Percentiles rank a stretch among this genome's conserved stretches.
These are phyloP conservation scores for Kryptopterus vitreolus DNA, from an alignment of 2,797 vertebrate species.

Conservation along the genomic window DNA sequence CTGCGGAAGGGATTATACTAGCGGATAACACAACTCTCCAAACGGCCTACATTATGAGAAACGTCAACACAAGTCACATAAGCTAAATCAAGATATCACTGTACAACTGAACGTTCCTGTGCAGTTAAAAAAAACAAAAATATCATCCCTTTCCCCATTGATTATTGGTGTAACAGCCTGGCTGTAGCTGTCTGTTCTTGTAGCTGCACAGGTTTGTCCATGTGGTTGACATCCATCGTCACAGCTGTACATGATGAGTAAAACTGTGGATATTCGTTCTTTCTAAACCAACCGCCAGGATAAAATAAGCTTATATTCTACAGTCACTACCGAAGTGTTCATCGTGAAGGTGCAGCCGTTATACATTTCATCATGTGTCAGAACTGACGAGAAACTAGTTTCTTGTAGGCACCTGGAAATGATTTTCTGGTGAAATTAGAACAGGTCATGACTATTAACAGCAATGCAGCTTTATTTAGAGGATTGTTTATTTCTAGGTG, in stretches of 20 bases:
- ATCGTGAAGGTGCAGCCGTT: not conserved
- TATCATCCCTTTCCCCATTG: constrained; percentile 7
- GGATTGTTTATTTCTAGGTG: too few relatives aligned
- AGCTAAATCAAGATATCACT: constrained; percentile 45
- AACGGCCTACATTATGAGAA: constrained; percentile 31
- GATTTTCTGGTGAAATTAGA: not conserved
- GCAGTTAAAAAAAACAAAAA: constrained; percentile 17
- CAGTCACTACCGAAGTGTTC: not conserved
- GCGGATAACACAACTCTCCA: constrained; percentile 48
- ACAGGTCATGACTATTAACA: not conserved
- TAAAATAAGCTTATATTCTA: not conserved
- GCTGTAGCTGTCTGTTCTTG: not conserved
- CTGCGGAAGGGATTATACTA: not conserved
- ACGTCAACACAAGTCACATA: constrained; percentile 34
- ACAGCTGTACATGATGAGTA: not conserved
- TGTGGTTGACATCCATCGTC: not conserved
- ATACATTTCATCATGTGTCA: not conserved
- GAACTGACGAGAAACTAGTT: not conserved
- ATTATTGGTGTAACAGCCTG: not conserved
- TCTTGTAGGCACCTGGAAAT: not conserved
- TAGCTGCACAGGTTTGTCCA: not conserved
- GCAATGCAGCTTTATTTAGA: not conserved
- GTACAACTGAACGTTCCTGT: constrained; percentile 43
- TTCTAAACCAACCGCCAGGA: not conserved
- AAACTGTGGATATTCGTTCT: not conserved